Base-by-base conservation (phyloP, 1,140 invertebrate genomes). In the Scaptodrosophila lebanonensis region DNA sequence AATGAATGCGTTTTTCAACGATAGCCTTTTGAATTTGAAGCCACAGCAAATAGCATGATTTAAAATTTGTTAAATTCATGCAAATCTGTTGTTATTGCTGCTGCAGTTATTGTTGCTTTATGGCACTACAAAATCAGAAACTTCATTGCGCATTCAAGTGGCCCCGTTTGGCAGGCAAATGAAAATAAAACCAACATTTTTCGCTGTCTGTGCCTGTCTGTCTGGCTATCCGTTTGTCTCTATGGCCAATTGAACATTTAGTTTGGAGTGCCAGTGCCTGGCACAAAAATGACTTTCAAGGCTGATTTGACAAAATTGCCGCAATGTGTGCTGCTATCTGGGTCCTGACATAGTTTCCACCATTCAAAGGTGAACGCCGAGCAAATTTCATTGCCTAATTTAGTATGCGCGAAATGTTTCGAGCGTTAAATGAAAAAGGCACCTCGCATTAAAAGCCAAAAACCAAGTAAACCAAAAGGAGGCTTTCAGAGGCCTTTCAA, bases 71-170 rank as follows among this genome's bases (percentile, higher is more conserved):
- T n/a, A n/a, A n/a, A n/a, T n/a, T n/a, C n/a, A n/a, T n/a, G n/a
- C n/a, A 13, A 20, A 32, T 30, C 35, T 49, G 22, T 36, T 45
- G 40, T 49, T 54, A 29, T 43, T 48, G 20, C 16, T 38, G 1
- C 38, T 7, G 11, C 3, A 30, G 36, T 64, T 66, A 35, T 11
- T 29, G 33, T 43, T 49, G 54, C 32, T 43, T 18, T 45, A 18
- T 22, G 48, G 49, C 43, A n/a, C n/a, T n/a, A n/a, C n/a, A n/a
- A n/a, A n/a, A n/a, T n/a, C n/a, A 20, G 42, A 36, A 61, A 66
- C 70, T 65, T 75, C 68, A 79, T 79, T 79, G 65, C 56, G 75
- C 65, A 79, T 79, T 79, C 73, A 82, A 79, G 64, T 82, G 73
- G 73, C 68, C 75, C 68, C 68, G 58, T 79, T 77, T 68, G 52